These are phyloP conservation scores for Scaeva pyrastri DNA, from an alignment of 2,888 invertebrate genomes.

Conservation along the genomic window DNA sequence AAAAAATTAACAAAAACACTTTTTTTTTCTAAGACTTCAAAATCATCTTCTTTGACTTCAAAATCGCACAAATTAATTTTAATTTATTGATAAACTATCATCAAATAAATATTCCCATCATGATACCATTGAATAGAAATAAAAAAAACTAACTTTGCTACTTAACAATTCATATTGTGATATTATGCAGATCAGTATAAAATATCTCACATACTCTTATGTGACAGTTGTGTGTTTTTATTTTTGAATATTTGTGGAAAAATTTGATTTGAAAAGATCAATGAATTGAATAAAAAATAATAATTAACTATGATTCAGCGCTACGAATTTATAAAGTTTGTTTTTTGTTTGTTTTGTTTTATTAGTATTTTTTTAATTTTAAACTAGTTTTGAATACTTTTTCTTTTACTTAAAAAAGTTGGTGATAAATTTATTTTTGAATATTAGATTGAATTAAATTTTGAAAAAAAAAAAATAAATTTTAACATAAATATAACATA, in stretches of 20 bases:
- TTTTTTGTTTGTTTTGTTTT: neutral
- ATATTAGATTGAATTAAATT: no score
- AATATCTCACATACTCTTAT: neutral
- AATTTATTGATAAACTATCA: neutral
- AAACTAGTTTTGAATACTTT: neutral
- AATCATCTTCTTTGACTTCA: neutral
- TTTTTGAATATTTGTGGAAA: neutral
- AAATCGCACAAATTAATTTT: conserved; percentile 1
- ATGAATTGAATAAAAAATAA: conserved; percentile 12
- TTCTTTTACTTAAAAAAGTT: neutral
- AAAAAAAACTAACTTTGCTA: neutral
- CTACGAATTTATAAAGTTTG: neutral
- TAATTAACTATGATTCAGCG: neutral
- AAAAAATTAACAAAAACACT: neutral
- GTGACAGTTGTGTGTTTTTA: no score
- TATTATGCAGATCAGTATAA: conserved; percentile 34
- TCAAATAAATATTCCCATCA: neutral
- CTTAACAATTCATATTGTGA: conserved; percentile 2
- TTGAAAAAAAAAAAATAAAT: no score
- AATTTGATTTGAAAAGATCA: conserved; percentile 1
- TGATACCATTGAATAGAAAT: neutral
- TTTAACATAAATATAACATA: no score
- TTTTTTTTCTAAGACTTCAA: neutral
- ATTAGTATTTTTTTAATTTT: neutral
- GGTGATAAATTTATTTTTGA: no score